These are phyloP conservation scores for Palythoa caribaeorum DNA, from an alignment of 92 coral and sea anemone genomes.

Conservation along the genomic window DNA sequence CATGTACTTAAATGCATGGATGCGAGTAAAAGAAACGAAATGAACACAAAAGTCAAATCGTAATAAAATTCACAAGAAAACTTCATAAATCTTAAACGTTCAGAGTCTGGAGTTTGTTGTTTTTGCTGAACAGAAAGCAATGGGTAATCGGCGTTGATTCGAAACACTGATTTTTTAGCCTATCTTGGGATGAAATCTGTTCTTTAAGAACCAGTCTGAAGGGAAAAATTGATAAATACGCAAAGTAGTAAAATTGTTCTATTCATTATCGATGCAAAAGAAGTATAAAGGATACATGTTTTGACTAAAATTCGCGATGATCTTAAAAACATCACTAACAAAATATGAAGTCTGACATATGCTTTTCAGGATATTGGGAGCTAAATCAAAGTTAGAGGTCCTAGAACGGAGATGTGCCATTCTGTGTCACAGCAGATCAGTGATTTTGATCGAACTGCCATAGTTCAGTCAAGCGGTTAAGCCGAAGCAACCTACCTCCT, in stretches of 20 bases:
- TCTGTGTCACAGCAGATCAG: background rate
- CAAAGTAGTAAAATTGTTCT: background rate
- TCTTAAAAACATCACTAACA: background rate
- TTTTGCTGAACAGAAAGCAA: no score
- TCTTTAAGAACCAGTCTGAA: no score
- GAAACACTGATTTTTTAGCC: no score
- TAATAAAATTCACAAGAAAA: no score
- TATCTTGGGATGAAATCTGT: no score
- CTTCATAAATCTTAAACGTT: no score
- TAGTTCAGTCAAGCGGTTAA: background rate
- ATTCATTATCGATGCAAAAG: background rate
- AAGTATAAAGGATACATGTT: background rate
- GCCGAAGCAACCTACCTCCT: slow-evolving; percentile 20
- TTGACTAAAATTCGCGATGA: background rate
- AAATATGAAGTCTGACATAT: background rate
- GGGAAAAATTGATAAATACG: background rate
- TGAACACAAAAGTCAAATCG: no score
- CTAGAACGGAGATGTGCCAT: background rate
- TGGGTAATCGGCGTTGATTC: no score
- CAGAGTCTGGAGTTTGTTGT: no score
- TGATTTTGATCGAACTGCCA: background rate
- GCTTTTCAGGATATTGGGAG: background rate
- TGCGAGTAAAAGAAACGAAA: no score
- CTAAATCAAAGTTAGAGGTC: background rate
- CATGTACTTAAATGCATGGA: no score